Evolutionary conservation across 2,797 vertebrate species (phyloP), one percentile per base, ranked within the genome.

Genomic region (Sphenodon punctatus): DNA sequence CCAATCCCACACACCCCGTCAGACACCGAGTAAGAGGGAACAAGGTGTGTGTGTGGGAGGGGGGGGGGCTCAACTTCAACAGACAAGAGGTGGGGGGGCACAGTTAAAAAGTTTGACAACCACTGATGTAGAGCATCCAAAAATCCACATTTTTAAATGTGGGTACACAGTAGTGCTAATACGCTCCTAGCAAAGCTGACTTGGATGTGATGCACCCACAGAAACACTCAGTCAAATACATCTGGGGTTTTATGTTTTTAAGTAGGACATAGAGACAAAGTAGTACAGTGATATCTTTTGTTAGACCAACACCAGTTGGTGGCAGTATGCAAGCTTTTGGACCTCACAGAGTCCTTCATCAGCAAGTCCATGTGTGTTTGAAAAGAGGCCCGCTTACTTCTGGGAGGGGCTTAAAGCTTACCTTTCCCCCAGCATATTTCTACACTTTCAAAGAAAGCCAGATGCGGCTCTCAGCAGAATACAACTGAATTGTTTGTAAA

Each of bases 121-220:
- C n/a, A n/a, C n/a, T n/a, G n/a, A n/a, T n/a, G n/a, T 53, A 38
- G 39, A 27, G 82, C 34, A 72, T 34, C 65, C 27, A 12, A 16
- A 23, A 27, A 68, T 61, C 46, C 1, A 67, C 45, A 72, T 13
- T 74, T 86, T 48, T 56, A 71, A 68, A 75, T 70, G 67, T 45
- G 70, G 4, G 16, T 60, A 67, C 60, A 89, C 46, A 32, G 68
- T 10, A 25, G 19, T 74, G 66, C 25, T 68, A 78, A 53, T 5
- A 45, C 36, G 17, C 7, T 84, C 22, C 27, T 73, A 78, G 73
- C 66, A 51, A 25, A 78, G 88, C 53, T 55, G 9, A 53, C 73
- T 78, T 66, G 27, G 23, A 32, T 60, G 36, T 74, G 60, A 48
- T 56, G 36, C 8, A 6, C 58, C 70, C 55, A 60, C 41, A 22